phyloP scores from a whole-genome alignment of 2,113 vertebrate species.

The Bubalus kerabau region DNA sequence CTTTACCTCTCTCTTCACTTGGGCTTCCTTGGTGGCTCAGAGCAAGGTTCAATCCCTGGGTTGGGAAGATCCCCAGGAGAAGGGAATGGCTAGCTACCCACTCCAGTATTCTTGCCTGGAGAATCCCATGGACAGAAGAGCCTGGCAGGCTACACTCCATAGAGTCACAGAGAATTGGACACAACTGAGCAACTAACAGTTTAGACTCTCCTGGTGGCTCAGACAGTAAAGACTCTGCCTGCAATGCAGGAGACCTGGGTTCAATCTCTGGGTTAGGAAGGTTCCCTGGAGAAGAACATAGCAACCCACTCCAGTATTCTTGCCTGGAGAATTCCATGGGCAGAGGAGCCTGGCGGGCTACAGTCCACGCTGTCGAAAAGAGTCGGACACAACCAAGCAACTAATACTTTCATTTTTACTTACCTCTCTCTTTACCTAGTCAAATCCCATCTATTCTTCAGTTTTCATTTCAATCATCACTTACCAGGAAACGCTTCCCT shows the following conservation, averaged over 20 bases:
- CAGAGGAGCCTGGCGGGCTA: neutral
- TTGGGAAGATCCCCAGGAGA: neutral
- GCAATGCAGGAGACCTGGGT: neutral
- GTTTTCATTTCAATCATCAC: neutral
- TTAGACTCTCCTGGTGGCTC: neutral
- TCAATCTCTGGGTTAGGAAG: neutral
- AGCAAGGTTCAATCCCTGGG: fast-evolving
- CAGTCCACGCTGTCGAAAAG: neutral
- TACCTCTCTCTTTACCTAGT: neutral
- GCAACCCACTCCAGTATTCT: neutral
- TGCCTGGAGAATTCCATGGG: neutral
- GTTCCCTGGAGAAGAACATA: neutral
- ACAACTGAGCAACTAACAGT: neutral
- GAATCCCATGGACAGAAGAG: neutral
- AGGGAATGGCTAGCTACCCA: neutral
- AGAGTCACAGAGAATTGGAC: neutral
- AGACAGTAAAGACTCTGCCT: neutral
- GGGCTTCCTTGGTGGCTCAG: neutral
- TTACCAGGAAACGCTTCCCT: neutral
- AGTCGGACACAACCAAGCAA: fast-evolving
- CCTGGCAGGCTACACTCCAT: neutral
- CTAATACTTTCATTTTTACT: neutral
- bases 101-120: neutral
- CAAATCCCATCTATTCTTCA: neutral
- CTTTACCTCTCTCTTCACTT: neutral